Percentiles rank a stretch among this genome's conserved stretches.
These are phyloP conservation scores for Podarcis raffonei DNA, from an alignment of 2,113 vertebrate species.

Conservation along the genomic window DNA sequence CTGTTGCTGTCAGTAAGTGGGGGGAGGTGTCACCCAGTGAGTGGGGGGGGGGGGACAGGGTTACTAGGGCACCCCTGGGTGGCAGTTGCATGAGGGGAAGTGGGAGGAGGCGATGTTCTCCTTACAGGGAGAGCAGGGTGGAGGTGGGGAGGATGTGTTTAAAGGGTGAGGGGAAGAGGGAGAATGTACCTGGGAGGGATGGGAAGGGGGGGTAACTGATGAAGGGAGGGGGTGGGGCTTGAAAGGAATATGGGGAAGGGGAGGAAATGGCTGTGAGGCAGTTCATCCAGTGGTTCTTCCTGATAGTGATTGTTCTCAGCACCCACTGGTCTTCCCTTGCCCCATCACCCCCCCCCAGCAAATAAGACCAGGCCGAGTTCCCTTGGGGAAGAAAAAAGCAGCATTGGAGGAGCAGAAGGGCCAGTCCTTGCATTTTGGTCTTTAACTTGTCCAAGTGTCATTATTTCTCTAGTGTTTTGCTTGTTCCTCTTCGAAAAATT, in stretches of 20 bases:
- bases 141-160: not conserved
- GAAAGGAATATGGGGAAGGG: not conserved
- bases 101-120: too few relatives aligned
- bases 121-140: not conserved
- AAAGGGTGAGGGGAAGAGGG: not conserved
- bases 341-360: too few relatives aligned
- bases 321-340: too few relatives aligned
- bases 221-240: not conserved
- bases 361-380: too few relatives aligned
- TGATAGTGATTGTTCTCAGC: not conserved
- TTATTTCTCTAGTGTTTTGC: not conserved
- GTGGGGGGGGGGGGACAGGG: not conserved
- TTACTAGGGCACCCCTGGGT: not conserved
- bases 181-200: too few relatives aligned
- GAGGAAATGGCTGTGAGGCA: conserved; percentile 42
- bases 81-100: not conserved
- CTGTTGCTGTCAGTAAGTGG: conserved; percentile 97
- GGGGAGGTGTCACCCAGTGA: too few relatives aligned
- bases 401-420: not conserved
- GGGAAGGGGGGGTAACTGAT: not conserved
- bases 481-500: not conserved
- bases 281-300: conserved; percentile 1
- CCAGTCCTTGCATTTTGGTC: not conserved
- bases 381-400: not conserved
- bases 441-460: not conserved